A percentile compares a stretch with the other conserved stretches of the same genome.
Conservation (phyloP, 2,797 vertebrate species). For the Garrulus glandarius region DNA sequence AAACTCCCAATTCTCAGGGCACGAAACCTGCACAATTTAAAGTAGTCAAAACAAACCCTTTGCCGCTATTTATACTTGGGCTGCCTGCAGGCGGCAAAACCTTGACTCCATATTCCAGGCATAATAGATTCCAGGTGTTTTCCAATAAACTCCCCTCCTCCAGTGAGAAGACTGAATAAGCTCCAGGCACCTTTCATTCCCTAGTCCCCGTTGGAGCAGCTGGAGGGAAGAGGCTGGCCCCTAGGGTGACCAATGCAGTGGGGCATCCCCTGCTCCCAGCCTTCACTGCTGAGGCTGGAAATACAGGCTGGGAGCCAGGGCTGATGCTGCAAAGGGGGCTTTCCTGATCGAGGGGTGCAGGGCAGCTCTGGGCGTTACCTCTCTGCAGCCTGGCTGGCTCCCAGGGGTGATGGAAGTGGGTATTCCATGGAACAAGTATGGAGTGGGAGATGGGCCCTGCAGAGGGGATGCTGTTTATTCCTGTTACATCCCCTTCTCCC, state of each 20-base stretch:
- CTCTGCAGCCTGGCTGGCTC: background rate
- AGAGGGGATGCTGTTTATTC: background rate
- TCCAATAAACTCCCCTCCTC: constrained; percentile 64
- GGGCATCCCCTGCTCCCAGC: background rate
- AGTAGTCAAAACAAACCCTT: constrained; percentile 78
- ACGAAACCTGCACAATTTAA: constrained; percentile 77
- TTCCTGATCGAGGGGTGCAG: rapidly evolving
- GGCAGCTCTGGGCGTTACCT: background rate
- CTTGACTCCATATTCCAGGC: constrained; percentile 64
- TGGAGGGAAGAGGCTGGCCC: background rate
- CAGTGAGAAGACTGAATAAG: background rate
- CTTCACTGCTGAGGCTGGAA: background rate
- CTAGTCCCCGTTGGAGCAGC: background rate
- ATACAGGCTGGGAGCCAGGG: background rate
- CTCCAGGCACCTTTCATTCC: constrained; percentile 10
- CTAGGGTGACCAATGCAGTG: rapidly evolving
- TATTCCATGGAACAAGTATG: background rate
- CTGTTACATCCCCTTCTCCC: background rate
- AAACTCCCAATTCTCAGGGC: constrained; percentile 75
- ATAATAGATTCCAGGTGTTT: constrained; percentile 78
- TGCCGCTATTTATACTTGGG: constrained; percentile 72
- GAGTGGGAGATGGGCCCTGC: background rate
- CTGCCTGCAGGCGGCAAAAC: constrained; percentile 73
- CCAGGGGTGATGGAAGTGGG: background rate
- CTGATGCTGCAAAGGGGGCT: background rate